phyloP scores from a whole-genome alignment of 2,888 invertebrate species.

The Drosophila yooni region DNA sequence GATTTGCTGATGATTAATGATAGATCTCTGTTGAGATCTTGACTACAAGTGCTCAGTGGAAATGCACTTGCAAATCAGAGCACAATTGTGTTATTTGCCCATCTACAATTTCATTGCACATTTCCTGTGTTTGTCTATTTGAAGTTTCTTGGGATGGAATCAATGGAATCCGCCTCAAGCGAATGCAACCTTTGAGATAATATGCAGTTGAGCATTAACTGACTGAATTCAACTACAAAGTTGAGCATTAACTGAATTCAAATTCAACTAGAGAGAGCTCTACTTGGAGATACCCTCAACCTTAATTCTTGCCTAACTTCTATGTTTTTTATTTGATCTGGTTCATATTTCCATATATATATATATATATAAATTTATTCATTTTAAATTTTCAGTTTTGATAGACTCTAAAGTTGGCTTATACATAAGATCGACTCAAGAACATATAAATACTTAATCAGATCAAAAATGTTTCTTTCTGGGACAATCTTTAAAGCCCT shows the following conservation, averaged over 20 bases:
- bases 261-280: constrained; percentile 23
- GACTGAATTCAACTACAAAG: constrained; percentile 40
- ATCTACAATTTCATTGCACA: constrained; percentile 48
- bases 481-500: background rate
- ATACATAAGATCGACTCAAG: accelerated
- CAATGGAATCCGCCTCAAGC: constrained; percentile 12
- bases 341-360: background rate
- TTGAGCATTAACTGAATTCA: constrained; percentile 30
- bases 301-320: background rate
- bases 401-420: background rate
- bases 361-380: background rate
- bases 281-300: background rate
- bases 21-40: constrained; percentile 14
- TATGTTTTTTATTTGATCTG: background rate
- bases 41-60: background rate
- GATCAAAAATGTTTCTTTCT: background rate
- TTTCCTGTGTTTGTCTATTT: constrained; percentile 44
- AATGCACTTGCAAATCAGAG: constrained; percentile 32
- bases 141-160: background rate
- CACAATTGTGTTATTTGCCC: constrained; percentile 20
- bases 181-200: constrained; percentile 8
- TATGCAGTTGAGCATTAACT: constrained; percentile 20
- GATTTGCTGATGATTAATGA: constrained; percentile 17
- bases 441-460: background rate
- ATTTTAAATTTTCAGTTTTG: background rate